These are phyloP conservation scores for Ictalurus punctatus DNA, from an alignment of 2,113 vertebrate genomes.

Conservation along the genomic window DNA sequence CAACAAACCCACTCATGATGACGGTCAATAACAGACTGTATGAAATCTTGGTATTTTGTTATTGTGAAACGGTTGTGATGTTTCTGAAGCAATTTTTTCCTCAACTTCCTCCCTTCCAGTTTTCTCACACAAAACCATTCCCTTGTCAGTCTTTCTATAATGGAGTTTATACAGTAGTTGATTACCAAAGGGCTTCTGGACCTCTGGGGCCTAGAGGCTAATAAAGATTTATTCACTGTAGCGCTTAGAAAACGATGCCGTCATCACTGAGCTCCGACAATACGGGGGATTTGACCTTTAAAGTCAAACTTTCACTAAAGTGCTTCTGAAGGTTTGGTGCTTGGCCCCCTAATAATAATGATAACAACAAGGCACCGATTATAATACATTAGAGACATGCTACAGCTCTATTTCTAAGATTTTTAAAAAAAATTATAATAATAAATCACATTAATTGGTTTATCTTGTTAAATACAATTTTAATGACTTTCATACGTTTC, in stretches of 20 bases:
- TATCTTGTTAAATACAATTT: background rate
- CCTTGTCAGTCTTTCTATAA: background rate
- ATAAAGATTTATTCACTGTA: background rate
- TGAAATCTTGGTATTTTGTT: background rate
- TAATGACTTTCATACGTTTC: background rate
- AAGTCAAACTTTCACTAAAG: background rate
- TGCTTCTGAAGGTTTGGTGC: background rate
- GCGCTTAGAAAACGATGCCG: background rate
- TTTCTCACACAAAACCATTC: background rate
- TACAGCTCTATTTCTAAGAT: background rate
- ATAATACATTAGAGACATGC: background rate
- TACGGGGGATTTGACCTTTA: background rate
- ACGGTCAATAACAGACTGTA: background rate
- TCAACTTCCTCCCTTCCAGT: background rate
- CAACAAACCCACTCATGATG: background rate
- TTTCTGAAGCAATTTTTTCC: background rate
- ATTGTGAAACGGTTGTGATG: background rate
- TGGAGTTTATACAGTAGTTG: background rate
- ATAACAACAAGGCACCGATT: background rate
- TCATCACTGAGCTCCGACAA: background rate
- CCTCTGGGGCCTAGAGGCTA: background rate
- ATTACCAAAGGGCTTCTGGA: slow-evolving; percentile 9
- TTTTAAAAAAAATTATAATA: background rate
- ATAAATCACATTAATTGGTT: background rate
- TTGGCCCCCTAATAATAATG: background rate